Evolutionary conservation across 2,888 invertebrate species (phyloP).

Genomic region (Neocrepidodera transversa): DNA sequence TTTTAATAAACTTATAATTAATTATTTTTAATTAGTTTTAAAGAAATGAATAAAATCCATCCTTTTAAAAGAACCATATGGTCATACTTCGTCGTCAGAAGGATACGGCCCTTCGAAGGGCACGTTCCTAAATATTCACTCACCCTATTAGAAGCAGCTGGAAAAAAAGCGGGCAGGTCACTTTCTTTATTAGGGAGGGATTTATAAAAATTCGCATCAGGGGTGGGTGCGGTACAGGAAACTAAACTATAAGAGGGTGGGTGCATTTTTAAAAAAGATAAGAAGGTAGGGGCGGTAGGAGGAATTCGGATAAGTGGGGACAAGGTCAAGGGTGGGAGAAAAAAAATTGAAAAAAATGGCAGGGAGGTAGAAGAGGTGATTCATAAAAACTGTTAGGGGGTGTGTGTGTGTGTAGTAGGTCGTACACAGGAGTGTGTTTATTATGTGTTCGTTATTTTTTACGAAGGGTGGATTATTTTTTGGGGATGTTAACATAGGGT

Average conservation of each 20-base stretch:
- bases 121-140: slow-evolving; percentile 33
- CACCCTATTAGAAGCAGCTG: slow-evolving; percentile 42
- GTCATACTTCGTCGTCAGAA: background rate
- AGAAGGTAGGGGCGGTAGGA: slow-evolving; percentile 42
- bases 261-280: slow-evolving; percentile 44
- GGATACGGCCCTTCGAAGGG: too few species aligned
- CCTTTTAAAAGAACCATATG: too few species aligned
- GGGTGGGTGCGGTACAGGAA: slow-evolving; percentile 45
- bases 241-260: slow-evolving; percentile 39
- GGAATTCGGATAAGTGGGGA: slow-evolving; percentile 33
- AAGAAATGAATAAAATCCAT: too few species aligned
- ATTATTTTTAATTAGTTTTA: too few species aligned
- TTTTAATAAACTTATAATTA: too few species aligned
- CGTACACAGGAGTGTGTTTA: slow-evolving; percentile 14
- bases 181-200: slow-evolving; percentile 51
- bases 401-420: slow-evolving; percentile 22
- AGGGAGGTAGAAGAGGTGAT: slow-evolving; percentile 39
- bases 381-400: slow-evolving; percentile 38
- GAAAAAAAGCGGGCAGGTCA: slow-evolving; percentile 52
- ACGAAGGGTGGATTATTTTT: slow-evolving; percentile 28
- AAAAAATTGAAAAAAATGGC: slow-evolving; percentile 38
- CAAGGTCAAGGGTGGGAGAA: slow-evolving; percentile 39
- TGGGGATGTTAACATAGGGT: slow-evolving; percentile 20
- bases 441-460: slow-evolving; percentile 31
- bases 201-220: slow-evolving; percentile 47